Conservation (phyloP, 2,113 vertebrate species). For the Hippoglossus stenolepis region DNA sequence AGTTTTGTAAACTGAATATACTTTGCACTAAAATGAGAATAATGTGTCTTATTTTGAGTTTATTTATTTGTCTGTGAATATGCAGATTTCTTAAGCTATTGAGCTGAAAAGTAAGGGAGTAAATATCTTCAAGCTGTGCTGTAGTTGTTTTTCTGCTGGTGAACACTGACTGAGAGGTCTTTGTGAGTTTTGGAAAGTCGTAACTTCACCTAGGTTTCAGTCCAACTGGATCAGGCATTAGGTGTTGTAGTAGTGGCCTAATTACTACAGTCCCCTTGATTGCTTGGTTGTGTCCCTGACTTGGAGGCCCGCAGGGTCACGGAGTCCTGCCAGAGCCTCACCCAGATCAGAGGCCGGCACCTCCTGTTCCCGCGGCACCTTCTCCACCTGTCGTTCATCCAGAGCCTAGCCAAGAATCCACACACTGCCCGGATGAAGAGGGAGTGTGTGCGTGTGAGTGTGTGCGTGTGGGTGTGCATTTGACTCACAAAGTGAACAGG, state of each 20-base stretch:
- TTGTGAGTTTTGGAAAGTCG: not conserved
- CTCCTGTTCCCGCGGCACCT: conserved; percentile 54
- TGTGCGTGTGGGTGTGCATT: conserved; percentile 19
- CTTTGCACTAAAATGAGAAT: not conserved
- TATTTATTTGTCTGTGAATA: no score
- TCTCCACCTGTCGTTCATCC: conserved; percentile 60
- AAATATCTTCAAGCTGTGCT: no score
- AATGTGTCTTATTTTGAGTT: not conserved
- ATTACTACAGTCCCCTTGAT: not conserved
- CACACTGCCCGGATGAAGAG: conserved; percentile 9
- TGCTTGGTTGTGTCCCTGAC: conserved; percentile 18
- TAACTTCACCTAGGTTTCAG: not conserved
- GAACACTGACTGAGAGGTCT: not conserved
- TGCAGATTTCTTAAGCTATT: no score
- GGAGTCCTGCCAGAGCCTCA: conserved; percentile 44
- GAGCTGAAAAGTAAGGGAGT: no score
- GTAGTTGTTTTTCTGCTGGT: no score
- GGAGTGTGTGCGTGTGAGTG: not conserved
- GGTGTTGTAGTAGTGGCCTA: not conserved
- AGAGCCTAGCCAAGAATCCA: conserved; percentile 40
- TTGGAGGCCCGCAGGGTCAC: conserved; percentile 31
- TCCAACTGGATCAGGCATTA: not conserved
- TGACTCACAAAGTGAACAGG: conserved; percentile 62
- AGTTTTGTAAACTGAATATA: no score
- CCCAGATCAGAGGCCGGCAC: conserved; percentile 52